These are phyloP conservation scores for Oegoconia quadripuncta DNA, from an alignment of 2,888 invertebrate species.

Conservation along the genomic window DNA sequence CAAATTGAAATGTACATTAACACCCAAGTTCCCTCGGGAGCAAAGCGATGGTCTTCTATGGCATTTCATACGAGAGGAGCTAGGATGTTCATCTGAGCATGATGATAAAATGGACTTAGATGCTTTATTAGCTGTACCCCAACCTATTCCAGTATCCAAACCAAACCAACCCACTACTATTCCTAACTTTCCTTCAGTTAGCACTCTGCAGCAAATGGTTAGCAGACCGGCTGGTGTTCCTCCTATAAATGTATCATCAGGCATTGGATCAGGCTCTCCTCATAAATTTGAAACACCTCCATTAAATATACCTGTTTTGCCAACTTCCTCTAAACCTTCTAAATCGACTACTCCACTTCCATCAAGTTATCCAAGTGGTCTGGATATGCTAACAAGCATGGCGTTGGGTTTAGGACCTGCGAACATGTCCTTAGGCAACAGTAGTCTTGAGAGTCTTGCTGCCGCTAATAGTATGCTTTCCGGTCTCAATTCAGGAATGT, in stretches of 20 bases:
- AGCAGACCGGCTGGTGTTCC: slow-evolving; percentile 72
- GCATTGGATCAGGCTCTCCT: slow-evolving; percentile 68
- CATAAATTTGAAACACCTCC: slow-evolving; percentile 79
- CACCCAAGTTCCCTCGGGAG: slow-evolving; percentile 90
- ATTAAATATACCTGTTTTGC: slow-evolving; percentile 79
- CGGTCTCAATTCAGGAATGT: slow-evolving; percentile 60
- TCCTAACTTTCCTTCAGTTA: slow-evolving; percentile 70
- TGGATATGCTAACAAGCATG: slow-evolving; percentile 76
- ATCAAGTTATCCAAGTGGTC: slow-evolving; percentile 67
- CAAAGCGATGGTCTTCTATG: slow-evolving; percentile 87
- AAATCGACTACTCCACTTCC: slow-evolving; percentile 75
- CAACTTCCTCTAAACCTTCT: slow-evolving; percentile 79
- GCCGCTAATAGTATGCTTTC: slow-evolving; percentile 72
- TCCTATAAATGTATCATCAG: slow-evolving; percentile 68
- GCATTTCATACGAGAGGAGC: slow-evolving; percentile 87
- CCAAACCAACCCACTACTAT: slow-evolving; percentile 56
- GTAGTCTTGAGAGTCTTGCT: slow-evolving; percentile 67
- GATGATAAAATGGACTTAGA: slow-evolving; percentile 83
- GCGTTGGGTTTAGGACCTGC: slow-evolving; percentile 66
- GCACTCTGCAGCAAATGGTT: slow-evolving; percentile 74
- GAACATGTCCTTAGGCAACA: slow-evolving; percentile 64
- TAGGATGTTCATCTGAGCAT: slow-evolving; percentile 83
- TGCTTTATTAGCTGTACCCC: slow-evolving; percentile 79
- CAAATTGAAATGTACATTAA: slow-evolving; percentile 89
- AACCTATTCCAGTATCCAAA: slow-evolving; percentile 69